These are phyloP conservation scores for Hesperophylax magnus DNA, from an alignment of 1,140 invertebrate genomes.

Conservation along the genomic window DNA sequence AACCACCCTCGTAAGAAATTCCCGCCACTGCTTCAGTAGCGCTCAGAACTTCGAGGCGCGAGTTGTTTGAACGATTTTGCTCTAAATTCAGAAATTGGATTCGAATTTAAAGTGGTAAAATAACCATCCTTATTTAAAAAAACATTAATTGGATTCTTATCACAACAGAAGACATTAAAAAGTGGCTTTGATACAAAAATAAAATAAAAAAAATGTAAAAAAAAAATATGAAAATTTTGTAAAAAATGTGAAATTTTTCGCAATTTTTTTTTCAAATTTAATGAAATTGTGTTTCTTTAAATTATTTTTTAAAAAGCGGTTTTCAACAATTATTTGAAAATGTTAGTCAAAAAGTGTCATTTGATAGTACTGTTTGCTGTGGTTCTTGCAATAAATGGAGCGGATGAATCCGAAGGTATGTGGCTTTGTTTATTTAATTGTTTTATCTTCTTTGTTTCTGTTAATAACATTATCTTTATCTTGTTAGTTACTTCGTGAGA, in stretches of 20 bases:
- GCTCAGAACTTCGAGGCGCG: too few relatives aligned
- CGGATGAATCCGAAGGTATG: background rate
- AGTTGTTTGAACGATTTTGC: too few relatives aligned
- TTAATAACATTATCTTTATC: too few relatives aligned
- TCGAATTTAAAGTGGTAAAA: too few relatives aligned
- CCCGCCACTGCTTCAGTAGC: too few relatives aligned
- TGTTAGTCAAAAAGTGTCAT: constrained; percentile 12
- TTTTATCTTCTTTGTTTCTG: too few relatives aligned
- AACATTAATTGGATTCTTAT: too few relatives aligned
- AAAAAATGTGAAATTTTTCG: background rate
- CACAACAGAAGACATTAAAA: too few relatives aligned
- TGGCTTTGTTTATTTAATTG: background rate
- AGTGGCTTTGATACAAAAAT: background rate
- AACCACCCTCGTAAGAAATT: too few relatives aligned
- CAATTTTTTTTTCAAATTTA: background rate
- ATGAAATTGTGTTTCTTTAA: background rate
- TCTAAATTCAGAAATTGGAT: too few relatives aligned
- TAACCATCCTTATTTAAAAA: too few relatives aligned
- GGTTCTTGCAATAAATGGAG: background rate
- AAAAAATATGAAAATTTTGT: background rate
- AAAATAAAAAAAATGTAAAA: background rate
- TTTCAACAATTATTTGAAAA: background rate
- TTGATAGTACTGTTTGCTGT: constrained; percentile 11
- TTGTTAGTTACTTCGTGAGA: too few relatives aligned
- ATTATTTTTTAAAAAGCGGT: background rate